Conservation (phyloP, 2,113 vertebrate species). For the Nothoprocta perdicaria region DNA sequence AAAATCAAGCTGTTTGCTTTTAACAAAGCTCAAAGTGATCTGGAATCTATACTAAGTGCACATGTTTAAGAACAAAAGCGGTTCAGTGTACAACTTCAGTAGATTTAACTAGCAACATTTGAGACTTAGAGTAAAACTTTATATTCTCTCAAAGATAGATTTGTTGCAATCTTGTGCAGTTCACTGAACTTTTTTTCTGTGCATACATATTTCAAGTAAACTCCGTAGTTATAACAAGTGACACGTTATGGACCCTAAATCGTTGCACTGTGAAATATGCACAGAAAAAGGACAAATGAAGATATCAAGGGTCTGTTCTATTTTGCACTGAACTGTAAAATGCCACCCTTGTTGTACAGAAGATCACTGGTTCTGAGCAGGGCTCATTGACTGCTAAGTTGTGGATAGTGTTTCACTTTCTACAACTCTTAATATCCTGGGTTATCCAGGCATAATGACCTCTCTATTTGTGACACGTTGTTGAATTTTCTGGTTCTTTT, state of each 20-base stretch:
- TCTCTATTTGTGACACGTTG: conserved; percentile 84
- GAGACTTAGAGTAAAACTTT: conserved; percentile 73
- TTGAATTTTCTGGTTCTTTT: conserved; percentile 88
- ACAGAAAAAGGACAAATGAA: conserved; percentile 82
- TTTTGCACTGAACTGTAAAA: conserved; percentile 85
- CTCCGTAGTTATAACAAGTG: conserved; percentile 79
- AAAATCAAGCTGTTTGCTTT: not conserved
- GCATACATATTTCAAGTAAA: conserved; percentile 81
- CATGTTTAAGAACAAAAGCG: not conserved
- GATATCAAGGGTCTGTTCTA: conserved; percentile 81
- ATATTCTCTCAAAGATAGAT: conserved; percentile 53
- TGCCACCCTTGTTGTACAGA: conserved; percentile 78
- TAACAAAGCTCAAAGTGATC: not conserved
- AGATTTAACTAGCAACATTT: conserved; percentile 63
- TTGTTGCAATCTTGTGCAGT: conserved; percentile 78
- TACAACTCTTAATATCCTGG: conserved; percentile 81
- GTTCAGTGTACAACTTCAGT: not conserved
- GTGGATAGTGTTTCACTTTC: conserved; percentile 83
- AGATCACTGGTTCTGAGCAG: conserved; percentile 80
- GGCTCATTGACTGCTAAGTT: conserved; percentile 81
- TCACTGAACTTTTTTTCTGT: conserved; percentile 76
- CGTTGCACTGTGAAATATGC: conserved; percentile 82
- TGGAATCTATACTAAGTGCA: not conserved
- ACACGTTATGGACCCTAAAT: conserved; percentile 83
- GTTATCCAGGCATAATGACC: conserved; percentile 86